Evolutionary conservation across 2,888 invertebrate genomes (phyloP), one percentile per base, ranked within the genome.

Genomic region (Melinopterus prodromus): DNA sequence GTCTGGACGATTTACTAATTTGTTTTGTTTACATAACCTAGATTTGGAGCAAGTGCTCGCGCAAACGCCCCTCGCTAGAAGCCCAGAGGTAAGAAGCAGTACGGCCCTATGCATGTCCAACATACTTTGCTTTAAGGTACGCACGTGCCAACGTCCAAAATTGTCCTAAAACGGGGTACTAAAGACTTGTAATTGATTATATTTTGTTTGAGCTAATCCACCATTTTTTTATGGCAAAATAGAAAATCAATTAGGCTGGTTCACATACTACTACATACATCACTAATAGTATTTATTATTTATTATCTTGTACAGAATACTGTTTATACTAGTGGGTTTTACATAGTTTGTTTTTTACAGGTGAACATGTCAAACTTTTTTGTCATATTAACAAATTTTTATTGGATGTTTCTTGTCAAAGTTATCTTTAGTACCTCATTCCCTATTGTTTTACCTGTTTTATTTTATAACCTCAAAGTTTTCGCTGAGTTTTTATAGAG

Each of bases 91-190:
- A 93, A 92, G 93, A 90, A 91, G 92, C 91, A 91, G 92, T 90
- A 92, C 93, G 92, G 93, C 94, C 91, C 93, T 94, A 92, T 95
- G 95, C 95, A 95, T 95, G 95, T 94, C 94, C 91, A 92, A 94
- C 93, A 94, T 95, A 92, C 94, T 95, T 92, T 95, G 95, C 94
- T 94, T 95, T 92, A 94, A 95, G 95, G 95, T 95, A 94, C 90
- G 92, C 91, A 91, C 91, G 87, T 86, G 86, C 84, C 76, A 72
- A 77, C 79, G 69, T 69, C 79, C 79, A 16, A 74, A 77, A 79
- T 77, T 71, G 9, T 12, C 53, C 53, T 53, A 53, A 53, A 53
- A 53, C 9, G 53, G 71, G 26, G 71, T 71, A 16, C 71, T 16
- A 53, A 53, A 53, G 53, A 53, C 53, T 53, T 7, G 0, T 53